Evolutionary conservation across 1,140 invertebrate genomes (phyloP), one percentile per base, ranked within the genome.

Genomic region (Geopemphigus sp.): DNA sequence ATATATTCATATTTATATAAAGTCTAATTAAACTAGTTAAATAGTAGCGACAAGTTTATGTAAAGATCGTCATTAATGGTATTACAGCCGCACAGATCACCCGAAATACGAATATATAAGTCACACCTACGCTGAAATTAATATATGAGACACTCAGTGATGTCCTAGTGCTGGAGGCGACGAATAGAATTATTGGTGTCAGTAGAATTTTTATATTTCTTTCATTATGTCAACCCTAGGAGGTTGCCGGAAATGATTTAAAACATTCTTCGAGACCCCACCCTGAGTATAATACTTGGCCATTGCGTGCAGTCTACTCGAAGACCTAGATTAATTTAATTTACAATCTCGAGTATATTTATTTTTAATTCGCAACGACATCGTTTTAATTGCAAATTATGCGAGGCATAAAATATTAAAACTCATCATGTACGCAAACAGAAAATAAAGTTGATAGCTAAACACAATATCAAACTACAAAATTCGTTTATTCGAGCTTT

Each of bases 161-260:
- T 76, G 73, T 76, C 73, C 73, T 76, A 61, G 12, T 61, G 73
- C 56, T 61, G 22, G 14, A 76, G 73, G 56, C 73, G 3, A 24
- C 54, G 26, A 47, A 19, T 24, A 26, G 11, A 26, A 8, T 17
- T 70, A 70, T 59, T 61, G 73, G 73, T 76, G 73, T 76, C 56
- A 76, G 73, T 61, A 47, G 56, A 45, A 32, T 61, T 59, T 1
- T 10, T 11, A 1, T 14, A 5, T 5, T 50, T 50, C 73, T 57
- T 6, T 61, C 32, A 61, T 59, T 61, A 61, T 76, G 73, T 76
- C 73, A 61, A 76, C 73, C 73, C 73, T 56, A 61, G 73, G 73
- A 45, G 73, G 73, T 47, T 76, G 56, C 73, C 73, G 73, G 73
- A 76, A 76, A 76, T 61, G 73, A 59, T 76, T 76, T 45, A 57